These are phyloP conservation scores for Pipra filicauda DNA, from an alignment of 2,113 vertebrate genomes.

Conservation along the genomic window DNA sequence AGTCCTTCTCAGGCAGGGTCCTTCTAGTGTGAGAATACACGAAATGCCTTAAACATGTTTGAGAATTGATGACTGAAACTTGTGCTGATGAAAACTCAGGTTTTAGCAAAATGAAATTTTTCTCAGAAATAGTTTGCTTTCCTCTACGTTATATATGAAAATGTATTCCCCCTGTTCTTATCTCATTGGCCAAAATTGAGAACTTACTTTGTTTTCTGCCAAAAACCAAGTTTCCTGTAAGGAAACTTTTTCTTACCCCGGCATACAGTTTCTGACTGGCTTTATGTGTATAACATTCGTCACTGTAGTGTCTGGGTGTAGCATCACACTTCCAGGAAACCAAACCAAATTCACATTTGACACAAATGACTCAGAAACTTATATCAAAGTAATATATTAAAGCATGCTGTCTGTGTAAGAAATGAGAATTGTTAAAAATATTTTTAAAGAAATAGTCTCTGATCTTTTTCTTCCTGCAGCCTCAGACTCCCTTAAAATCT, in stretches of 20 bases:
- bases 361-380: constrained; percentile 34
- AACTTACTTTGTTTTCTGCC: not conserved
- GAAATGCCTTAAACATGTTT: not conserved
- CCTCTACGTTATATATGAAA: not conserved
- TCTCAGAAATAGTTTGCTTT: not conserved
- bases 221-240: constrained; percentile 3
- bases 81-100: not conserved
- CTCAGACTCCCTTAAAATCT: constrained; percentile 27
- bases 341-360: constrained; percentile 20
- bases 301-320: not conserved
- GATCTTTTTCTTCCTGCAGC: constrained; percentile 8
- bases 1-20: not conserved
- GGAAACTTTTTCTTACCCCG: not conserved
- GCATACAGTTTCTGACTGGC: not conserved
- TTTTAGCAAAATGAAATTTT: not conserved
- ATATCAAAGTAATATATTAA: not conserved
- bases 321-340: constrained; percentile 52
- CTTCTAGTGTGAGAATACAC: not conserved
- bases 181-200: not conserved
- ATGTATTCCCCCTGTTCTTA: not conserved
- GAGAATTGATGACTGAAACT: not conserved
- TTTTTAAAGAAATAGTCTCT: not conserved
- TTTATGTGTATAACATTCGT: not conserved
- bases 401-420: not conserved
- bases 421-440: not conserved